These are phyloP conservation scores for Eudyptes chrysolophus DNA, from an alignment of 2,113 vertebrate species.

Conservation along the genomic window DNA sequence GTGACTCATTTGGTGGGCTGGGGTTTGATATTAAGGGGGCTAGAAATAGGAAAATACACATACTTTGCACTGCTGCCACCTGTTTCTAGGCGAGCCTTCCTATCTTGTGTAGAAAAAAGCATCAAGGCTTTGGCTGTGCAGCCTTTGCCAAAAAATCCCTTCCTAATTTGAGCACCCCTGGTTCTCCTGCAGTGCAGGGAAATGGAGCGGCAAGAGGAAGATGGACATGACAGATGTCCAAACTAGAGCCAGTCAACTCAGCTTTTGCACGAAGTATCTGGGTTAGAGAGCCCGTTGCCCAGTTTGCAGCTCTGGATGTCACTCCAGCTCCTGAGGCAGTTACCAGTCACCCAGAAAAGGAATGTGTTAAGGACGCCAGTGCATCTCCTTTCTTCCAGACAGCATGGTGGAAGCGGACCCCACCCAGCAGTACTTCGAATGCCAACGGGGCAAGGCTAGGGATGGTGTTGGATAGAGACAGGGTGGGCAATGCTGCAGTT, in stretches of 20 bases:
- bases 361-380: not conserved
- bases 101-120: not conserved
- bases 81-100: not conserved
- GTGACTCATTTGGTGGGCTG: not conserved
- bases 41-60: not conserved
- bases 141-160: not conserved
- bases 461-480: not conserved
- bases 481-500: not conserved
- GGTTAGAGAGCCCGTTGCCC: slow-evolving; percentile 14
- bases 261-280: not conserved
- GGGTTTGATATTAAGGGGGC: not conserved
- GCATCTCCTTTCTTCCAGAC: not conserved
- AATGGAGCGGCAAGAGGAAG: slow-evolving; percentile 48
- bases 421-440: not conserved
- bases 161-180: not conserved
- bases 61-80: not conserved
- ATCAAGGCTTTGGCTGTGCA: not conserved
- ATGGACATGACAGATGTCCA: slow-evolving; percentile 26
- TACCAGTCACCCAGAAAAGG: slow-evolving; percentile 26
- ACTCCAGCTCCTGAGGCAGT: slow-evolving; percentile 27
- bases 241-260: not conserved
- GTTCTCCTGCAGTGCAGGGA: not conserved
- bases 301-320: slow-evolving; percentile 2
- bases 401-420: not conserved
- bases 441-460: fast-evolving